phyloP scores from a whole-genome alignment of 2,797 vertebrate genomes.

The Fringilla coelebs region DNA sequence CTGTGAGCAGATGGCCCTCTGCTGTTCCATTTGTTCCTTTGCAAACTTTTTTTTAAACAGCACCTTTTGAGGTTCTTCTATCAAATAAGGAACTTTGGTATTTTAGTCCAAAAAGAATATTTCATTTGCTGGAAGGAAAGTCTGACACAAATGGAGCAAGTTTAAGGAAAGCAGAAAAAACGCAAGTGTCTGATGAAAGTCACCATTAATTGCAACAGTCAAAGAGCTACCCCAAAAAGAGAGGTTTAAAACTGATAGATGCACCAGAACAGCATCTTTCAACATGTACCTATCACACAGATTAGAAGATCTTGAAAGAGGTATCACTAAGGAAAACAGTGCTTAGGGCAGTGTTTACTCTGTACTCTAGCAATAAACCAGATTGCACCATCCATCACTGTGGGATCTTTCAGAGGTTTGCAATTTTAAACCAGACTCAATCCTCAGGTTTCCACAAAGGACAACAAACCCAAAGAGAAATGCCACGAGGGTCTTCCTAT shows the following conservation, averaged over 20 bases:
- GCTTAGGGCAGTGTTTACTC: not conserved
- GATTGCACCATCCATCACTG: not conserved
- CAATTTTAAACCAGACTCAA: not conserved
- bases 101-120: not conserved
- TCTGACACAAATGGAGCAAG: not conserved
- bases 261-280: not conserved
- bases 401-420: not conserved
- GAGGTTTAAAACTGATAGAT: not conserved
- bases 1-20: slow-evolving; percentile 7
- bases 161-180: not conserved
- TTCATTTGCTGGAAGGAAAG: not conserved
- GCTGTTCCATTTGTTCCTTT: not conserved
- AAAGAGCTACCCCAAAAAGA: not conserved
- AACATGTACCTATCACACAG: not conserved
- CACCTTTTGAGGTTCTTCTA: not conserved
- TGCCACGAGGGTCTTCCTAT: not conserved
- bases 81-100: not conserved
- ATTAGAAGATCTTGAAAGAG: not conserved
- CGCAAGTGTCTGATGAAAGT: not conserved
- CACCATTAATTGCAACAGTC: not conserved
- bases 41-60: not conserved
- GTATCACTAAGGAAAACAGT: not conserved
- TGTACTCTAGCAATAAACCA: not conserved
- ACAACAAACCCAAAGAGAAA: not conserved
- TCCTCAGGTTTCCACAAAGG: not conserved